Base-by-base conservation (phyloP, 1,140 invertebrate species). In the Acyrthosiphon pisum region DNA sequence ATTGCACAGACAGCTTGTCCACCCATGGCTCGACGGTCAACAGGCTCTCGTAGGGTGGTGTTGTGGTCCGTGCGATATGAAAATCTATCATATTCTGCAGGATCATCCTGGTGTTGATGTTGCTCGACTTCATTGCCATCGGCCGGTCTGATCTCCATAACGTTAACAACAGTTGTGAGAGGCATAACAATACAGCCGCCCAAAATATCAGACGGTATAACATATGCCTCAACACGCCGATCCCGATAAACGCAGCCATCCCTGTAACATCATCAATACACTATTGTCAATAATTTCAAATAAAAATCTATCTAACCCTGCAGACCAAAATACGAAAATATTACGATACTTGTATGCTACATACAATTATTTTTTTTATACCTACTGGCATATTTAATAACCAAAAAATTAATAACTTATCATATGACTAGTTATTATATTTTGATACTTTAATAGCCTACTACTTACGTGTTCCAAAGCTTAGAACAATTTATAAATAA, bases 1-100 rank as follows among this genome's bases (percentile, higher is more conserved):
- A 96, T 30, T 96, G 96, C 46, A 96, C 96, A 0, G 96, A 96
- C 56, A 96, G 96, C 90, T 96, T 96, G 95, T 97, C 97, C 23
- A 97, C 95, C 68, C 96, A 95, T 8, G 97, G 97, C 94, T 96
- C 95, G 37, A 95, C 94, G 50, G 95, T 94, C 37, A 93, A 30
- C 46, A 93, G 81, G 11, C 81, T 56, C 1, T 93, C 91, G 76
- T 84, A 90, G 8, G 91, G 81, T 26, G 91, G 91, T 11, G 91
- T 84, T 26, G 91, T 56, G 35, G 91, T 86, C 9, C 35, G 81
- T 0, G 76, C 46, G 4, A 0, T 41, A 14, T 56, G 48, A 41
- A 86, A 53, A 23, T 93, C 91, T 1, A 86, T 53, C 91, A 84
- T 93, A 50, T 86, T 93, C 35, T 93, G 91, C 22, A 93, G 35